Evolutionary conservation across 2,797 vertebrate species (phyloP).

Genomic region (Rhyacichthys aspro): DNA sequence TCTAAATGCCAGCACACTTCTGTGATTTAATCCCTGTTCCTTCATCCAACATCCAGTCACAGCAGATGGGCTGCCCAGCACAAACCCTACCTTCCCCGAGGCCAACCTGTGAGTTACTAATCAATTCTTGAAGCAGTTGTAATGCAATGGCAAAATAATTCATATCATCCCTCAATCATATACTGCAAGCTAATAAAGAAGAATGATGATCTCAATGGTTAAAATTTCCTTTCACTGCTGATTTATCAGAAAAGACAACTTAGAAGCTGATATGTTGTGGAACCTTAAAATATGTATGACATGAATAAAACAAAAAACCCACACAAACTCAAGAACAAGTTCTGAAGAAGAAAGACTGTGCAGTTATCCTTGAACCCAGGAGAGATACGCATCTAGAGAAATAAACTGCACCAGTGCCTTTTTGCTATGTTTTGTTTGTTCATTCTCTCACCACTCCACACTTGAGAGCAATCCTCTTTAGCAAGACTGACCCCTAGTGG

Average conservation of each 20-base stretch:
- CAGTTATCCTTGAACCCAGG: constrained; percentile 17
- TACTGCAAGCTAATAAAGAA: neutral
- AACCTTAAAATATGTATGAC: constrained; percentile 24
- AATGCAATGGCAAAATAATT: constrained; percentile 14
- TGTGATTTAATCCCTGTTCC: constrained; percentile 74
- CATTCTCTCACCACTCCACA: neutral
- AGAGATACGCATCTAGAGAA: constrained; percentile 16
- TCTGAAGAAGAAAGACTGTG: constrained; percentile 15
- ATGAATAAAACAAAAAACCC: neutral
- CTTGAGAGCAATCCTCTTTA: constrained; percentile 36
- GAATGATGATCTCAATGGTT: neutral
- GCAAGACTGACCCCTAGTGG: constrained; percentile 74
- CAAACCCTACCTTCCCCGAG: constrained; percentile 26
- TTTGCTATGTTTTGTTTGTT: constrained; percentile 5
- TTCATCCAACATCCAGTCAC: constrained; percentile 64
- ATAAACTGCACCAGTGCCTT: constrained; percentile 21
- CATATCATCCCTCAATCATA: constrained; percentile 6
- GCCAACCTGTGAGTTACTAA: constrained; percentile 32
- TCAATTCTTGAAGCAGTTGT: constrained; percentile 34
- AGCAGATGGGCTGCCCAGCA: constrained; percentile 54
- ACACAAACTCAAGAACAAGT: constrained; percentile 21
- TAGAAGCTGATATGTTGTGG: constrained; percentile 6
- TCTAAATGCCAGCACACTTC: constrained; percentile 73
- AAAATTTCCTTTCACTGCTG: neutral
- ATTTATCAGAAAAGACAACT: constrained; percentile 7